phyloP scores from a whole-genome alignment of 2,888 invertebrate genomes.

The Argynnis bischoffii region DNA sequence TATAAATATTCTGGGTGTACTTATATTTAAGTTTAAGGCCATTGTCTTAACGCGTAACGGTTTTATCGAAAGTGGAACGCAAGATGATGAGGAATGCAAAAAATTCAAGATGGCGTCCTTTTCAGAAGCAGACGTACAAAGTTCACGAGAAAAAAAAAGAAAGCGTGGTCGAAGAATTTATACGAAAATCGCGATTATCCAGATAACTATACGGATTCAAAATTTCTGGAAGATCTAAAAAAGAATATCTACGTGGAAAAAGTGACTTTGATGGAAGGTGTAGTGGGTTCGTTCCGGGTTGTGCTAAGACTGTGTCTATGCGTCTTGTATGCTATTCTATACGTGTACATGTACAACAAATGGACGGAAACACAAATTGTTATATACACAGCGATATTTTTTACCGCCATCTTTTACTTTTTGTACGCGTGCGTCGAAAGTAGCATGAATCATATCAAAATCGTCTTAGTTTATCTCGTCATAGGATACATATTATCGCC shows the following conservation, averaged over 20 bases:
- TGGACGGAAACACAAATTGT: slow-evolving; percentile 85
- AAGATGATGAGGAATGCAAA: background rate
- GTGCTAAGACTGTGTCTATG: slow-evolving; percentile 91
- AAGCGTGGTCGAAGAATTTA: slow-evolving; percentile 92
- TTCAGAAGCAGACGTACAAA: slow-evolving; percentile 69
- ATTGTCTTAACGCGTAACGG: slow-evolving; percentile 3
- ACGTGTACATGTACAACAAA: slow-evolving; percentile 87
- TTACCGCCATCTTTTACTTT: slow-evolving; percentile 84
- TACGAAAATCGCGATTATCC: slow-evolving; percentile 94
- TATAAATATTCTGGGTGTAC: too few species aligned
- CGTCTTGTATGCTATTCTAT: slow-evolving; percentile 87
- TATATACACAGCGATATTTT: slow-evolving; percentile 79
- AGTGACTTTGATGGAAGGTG: slow-evolving; percentile 86
- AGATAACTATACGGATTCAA: slow-evolving; percentile 95
- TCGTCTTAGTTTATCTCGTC: slow-evolving; percentile 90
- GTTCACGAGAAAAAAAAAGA: slow-evolving; percentile 58
- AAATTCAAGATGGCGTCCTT: slow-evolving; percentile 43
- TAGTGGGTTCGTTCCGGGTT: slow-evolving; percentile 89
- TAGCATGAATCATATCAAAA: slow-evolving; percentile 85
- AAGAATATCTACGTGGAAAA: slow-evolving; percentile 92
- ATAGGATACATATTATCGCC: slow-evolving; percentile 96
- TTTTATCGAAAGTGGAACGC: slow-evolving; percentile 5
- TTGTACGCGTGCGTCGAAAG: slow-evolving; percentile 75
- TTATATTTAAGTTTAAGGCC: background rate
- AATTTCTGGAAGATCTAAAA: slow-evolving; percentile 91